These are phyloP conservation scores for Eilema caniola DNA, from an alignment of 2,888 invertebrate species.

Conservation along the genomic window DNA sequence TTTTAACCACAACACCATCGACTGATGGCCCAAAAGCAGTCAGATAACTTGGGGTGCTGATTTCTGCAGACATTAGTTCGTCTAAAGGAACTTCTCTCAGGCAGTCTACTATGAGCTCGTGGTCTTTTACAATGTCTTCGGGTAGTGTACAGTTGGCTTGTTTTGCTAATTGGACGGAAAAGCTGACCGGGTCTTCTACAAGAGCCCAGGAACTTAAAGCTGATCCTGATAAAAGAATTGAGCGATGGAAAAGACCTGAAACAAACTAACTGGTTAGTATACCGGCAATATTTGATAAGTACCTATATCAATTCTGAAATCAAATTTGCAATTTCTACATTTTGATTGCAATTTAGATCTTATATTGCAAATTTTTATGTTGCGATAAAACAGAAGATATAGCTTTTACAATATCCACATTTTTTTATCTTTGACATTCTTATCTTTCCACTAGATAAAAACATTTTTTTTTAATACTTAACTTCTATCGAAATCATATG, in stretches of 20 bases:
- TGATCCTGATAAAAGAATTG: slow-evolving; percentile 95
- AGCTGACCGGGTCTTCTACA: slow-evolving; percentile 94
- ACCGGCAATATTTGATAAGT: neutral
- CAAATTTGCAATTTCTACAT: neutral
- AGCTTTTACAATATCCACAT: too few relatives aligned
- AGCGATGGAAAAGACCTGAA: slow-evolving; percentile 94
- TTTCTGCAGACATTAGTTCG: slow-evolving; percentile 92
- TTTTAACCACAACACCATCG: slow-evolving; percentile 97
- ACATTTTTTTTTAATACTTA: too few relatives aligned
- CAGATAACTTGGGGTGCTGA: slow-evolving; percentile 92
- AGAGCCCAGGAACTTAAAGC: slow-evolving; percentile 96
- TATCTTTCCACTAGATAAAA: too few relatives aligned
- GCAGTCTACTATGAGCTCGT: slow-evolving; percentile 95
- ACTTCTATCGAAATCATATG: too few relatives aligned
- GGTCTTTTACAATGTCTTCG: slow-evolving; percentile 93
- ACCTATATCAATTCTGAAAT: neutral
- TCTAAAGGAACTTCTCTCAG: slow-evolving; percentile 91
- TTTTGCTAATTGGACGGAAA: slow-evolving; percentile 93
- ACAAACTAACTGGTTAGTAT: slow-evolving; percentile 54
- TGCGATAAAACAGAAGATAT: too few relatives aligned
- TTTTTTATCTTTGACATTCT: too few relatives aligned
- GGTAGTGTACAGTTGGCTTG: slow-evolving; percentile 94
- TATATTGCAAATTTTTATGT: too few relatives aligned
- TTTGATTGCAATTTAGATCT: neutral
- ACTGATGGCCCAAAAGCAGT: slow-evolving; percentile 97